phyloP scores from a whole-genome alignment of 1,140 invertebrate genomes.

The Antheraea pernyi region DNA sequence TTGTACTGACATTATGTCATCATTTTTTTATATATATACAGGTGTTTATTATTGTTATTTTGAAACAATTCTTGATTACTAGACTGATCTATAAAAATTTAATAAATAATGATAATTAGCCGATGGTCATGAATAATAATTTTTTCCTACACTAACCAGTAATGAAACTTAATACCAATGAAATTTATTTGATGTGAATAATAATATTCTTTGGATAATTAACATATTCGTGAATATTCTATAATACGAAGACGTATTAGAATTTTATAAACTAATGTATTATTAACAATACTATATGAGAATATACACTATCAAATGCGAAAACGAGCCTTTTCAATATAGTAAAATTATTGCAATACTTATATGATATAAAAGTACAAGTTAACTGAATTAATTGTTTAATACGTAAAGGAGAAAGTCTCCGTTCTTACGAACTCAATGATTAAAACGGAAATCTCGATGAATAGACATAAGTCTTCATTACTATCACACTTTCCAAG shows the following conservation, averaged over 20 bases:
- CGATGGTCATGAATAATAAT: too few species aligned
- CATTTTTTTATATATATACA: not conserved
- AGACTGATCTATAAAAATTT: not conserved
- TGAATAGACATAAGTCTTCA: not conserved
- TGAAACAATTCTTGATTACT: not conserved
- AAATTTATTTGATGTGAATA: not conserved
- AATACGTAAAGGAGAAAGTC: not conserved
- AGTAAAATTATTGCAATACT: conserved; percentile 17
- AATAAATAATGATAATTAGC: not conserved
- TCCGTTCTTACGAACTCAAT: not conserved
- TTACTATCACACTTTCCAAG: not conserved
- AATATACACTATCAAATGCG: conserved; percentile 22
- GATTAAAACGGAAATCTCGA: not conserved
- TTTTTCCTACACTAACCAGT: not conserved
- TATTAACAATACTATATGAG: conserved; percentile 9
- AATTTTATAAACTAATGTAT: conserved; percentile 14
- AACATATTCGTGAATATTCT: not conserved
- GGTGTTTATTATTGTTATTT: not conserved
- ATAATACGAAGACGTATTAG: not conserved
- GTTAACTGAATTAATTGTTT: not conserved
- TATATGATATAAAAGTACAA: conserved; percentile 16
- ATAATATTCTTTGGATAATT: not conserved
- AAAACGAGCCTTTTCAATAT: conserved; percentile 22
- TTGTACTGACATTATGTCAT: conserved; percentile 6
- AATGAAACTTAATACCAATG: not conserved